Percentiles rank a stretch among this genome's conserved stretches.
Evolutionary conservation across 2,113 vertebrate genomes (phyloP).

Genomic region (Greenwoodochromis staneri): DNA sequence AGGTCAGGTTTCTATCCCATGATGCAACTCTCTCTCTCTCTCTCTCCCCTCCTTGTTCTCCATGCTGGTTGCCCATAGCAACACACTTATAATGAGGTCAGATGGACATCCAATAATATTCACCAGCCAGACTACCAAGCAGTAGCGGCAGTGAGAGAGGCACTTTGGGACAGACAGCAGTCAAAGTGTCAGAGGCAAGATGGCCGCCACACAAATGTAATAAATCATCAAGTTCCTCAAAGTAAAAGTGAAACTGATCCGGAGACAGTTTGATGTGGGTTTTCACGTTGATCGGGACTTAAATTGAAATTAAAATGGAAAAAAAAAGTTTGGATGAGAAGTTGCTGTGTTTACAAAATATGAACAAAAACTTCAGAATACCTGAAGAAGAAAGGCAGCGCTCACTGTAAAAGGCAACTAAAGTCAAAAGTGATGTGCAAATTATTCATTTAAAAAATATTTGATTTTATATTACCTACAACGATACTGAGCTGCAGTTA

Average conservation of each 20-base stretch:
- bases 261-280: not conserved
- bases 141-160: not conserved
- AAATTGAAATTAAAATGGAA: not conserved
- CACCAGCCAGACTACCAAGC: conserved; percentile 7
- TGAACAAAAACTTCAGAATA: not conserved
- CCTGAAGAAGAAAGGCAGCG: fast-evolving
- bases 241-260: not conserved
- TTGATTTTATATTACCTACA: fast-evolving
- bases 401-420: not conserved
- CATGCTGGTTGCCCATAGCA: conserved; percentile 50
- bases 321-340: not conserved
- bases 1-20: conserved; percentile 70
- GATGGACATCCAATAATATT: conserved; percentile 73
- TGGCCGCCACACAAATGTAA: conserved; percentile 10
- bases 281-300: not conserved
- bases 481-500: not conserved
- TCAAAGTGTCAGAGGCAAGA: conserved; percentile 56
- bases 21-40: conserved; percentile 35
- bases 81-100: conserved; percentile 73
- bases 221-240: not conserved
- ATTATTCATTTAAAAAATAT: not conserved
- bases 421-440: fast-evolving
- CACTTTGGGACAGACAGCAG: conserved; percentile 47
- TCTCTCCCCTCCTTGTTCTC: not conserved
- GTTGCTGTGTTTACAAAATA: not conserved